phyloP scores from a whole-genome alignment of 2,888 invertebrate genomes.

The Drosophila cognata region DNA sequence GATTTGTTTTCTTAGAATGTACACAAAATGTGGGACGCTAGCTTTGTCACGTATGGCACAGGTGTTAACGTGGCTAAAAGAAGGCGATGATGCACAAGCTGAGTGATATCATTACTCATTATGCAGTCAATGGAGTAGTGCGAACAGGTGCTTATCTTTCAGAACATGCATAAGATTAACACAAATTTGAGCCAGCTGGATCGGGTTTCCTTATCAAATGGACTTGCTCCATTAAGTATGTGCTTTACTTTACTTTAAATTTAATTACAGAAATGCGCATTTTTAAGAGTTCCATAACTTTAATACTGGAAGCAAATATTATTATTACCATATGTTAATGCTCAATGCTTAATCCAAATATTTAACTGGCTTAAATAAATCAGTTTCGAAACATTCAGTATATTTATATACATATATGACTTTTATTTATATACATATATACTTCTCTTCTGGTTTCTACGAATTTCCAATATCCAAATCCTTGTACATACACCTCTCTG shows the following conservation, averaged over 20 bases:
- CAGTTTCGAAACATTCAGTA: not conserved
- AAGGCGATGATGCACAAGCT: not conserved
- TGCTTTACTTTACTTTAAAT: not conserved
- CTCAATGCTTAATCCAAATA: not conserved
- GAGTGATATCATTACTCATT: not conserved
- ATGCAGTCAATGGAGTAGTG: not conserved
- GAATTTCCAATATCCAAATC: not conserved
- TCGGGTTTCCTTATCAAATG: not conserved
- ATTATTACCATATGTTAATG: not conserved
- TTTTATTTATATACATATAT: too few relatives aligned
- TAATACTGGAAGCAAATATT: too few relatives aligned
- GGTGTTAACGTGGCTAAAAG: slow-evolving; percentile 39
- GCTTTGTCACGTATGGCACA: slow-evolving; percentile 31
- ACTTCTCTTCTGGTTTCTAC: not conserved
- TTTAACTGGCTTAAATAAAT: not conserved
- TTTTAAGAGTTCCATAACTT: not conserved
- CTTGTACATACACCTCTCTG: not conserved
- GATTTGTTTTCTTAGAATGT: slow-evolving; percentile 44
- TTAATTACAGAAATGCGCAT: not conserved
- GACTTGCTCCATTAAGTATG: not conserved
- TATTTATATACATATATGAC: too few relatives aligned
- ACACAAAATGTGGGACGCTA: slow-evolving; percentile 27
- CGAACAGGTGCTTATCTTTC: not conserved
- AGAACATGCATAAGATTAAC: not conserved
- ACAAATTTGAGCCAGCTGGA: not conserved